These are phyloP conservation scores for Cryptus armator DNA, from an alignment of 2,888 invertebrate species.

Conservation along the genomic window DNA sequence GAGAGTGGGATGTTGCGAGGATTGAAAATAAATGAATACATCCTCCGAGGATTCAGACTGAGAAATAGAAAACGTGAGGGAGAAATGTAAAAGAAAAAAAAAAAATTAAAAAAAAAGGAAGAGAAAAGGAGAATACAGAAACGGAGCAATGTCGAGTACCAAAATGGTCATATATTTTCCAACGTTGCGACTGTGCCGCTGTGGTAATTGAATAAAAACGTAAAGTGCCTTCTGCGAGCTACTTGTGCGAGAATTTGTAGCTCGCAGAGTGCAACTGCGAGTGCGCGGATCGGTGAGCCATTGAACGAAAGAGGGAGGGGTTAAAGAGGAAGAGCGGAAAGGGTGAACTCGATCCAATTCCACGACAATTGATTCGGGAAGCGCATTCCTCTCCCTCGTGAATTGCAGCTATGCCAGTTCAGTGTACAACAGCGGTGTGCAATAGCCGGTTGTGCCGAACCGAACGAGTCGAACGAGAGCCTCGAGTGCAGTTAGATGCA, in stretches of 20 bases:
- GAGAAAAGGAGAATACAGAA: neutral
- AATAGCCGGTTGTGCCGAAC: neutral
- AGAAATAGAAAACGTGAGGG: neutral
- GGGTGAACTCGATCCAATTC: constrained; percentile 62
- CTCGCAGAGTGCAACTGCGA: constrained; percentile 2
- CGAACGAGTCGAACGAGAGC: constrained; percentile 49
- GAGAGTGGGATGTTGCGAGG: constrained; percentile 14
- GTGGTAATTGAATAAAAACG: constrained; percentile 16
- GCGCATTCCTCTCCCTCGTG: constrained; percentile 54
- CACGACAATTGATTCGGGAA: constrained; percentile 64
- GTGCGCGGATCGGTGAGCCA: constrained; percentile 25
- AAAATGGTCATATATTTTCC: constrained; percentile 11
- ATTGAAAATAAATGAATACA: constrained; percentile 49
- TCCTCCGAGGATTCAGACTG: neutral
- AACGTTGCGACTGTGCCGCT: neutral
- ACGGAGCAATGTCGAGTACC: neutral
- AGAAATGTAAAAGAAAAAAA: neutral
- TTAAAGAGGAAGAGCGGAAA: constrained; percentile 21
- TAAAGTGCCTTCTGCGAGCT: constrained; percentile 5
- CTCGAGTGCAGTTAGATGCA: constrained; percentile 57
- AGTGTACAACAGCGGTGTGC: constrained; percentile 17
- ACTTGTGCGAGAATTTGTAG: constrained; percentile 25
- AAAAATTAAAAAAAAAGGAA: too few species aligned
- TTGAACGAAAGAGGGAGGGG: constrained; percentile 29
- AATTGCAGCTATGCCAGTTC: neutral